Evolutionary conservation across 2,113 vertebrate genomes (phyloP), one percentile per base, ranked within the genome.

Genomic region (Callionymus lyra): DNA sequence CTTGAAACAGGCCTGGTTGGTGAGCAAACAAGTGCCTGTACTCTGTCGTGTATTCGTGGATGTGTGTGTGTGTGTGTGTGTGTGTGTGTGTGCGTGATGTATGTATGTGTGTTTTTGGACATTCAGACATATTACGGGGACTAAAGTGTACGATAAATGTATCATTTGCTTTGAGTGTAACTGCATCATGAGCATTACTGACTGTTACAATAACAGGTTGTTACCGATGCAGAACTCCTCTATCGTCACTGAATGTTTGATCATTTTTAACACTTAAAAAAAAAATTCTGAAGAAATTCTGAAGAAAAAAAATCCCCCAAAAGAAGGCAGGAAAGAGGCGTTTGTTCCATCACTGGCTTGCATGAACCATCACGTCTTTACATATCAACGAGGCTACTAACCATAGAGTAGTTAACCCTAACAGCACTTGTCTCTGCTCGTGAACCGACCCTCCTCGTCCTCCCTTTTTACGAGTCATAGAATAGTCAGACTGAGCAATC

Each of bases 381-480:
- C 75, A 76, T 74, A 77, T 81, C 76, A 76, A 51, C 36, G 48
- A 76, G 62, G 68, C 75, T 68, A 69, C 67, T 69, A 74, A 79
- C 72, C 70, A 76, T 66, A 72, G 55, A 70, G 50, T 68, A 66
- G 65, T 70, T 14, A 45, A 53, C 44, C 31, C 37, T 38, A 56
- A 71, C 57, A 56, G 47, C 61, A 51, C 59, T 56, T 72, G 48
- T 64, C 46, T 41, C 18, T 21, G 17, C n/a, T 8, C 21, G 16
- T 41, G 16, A 19, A 40, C 16, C 16, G 10, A 16, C 15, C 17
- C 15, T 16, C 4, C 6, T 27, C 21, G 8, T 27, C 8, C 21
- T 27, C 8, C 21, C 21, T 8, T 27, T 27, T 27, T 27, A 27
- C 4, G 8, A 27, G 8, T 27, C 21, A n/a, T n/a, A n/a, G n/a